Base-by-base conservation (phyloP, 2,888 invertebrate species). In the Phortica okadai region DNA sequence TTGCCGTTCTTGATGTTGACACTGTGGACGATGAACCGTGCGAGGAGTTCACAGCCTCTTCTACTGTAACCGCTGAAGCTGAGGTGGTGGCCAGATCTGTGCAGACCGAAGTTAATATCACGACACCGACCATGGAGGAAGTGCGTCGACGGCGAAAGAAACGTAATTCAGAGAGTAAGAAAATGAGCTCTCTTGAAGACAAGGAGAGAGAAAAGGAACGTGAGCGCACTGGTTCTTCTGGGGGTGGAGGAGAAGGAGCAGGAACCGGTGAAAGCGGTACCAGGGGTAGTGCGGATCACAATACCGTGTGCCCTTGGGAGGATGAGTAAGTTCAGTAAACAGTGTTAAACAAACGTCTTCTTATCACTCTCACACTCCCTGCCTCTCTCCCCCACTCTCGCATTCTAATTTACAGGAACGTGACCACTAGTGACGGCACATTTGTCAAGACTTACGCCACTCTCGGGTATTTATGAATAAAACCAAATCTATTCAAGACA, bases 361-460 rank as follows among this genome's bases (percentile, higher is more conserved):
- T 33, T 64, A 11, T 62, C 25, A 25, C 16, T 25, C 21, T 54
- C 41, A 11, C 42, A 45, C 10, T 4, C 42, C 41, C 14, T 42
- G 14, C n/a, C 45, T 58, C 56, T 67, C 75, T 62, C 64, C 62
- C 67, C 54, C 25, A 56, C 67, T 56, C 44, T 33, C 64, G 54
- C 73, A 77, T 77, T 92, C 90, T 91, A 92, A 33, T 33, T 94
- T 93, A 87, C 94, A 97, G 97, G 93, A 96, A 95, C 92, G 86
- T 90, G 33, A 96, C 96, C 93, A 95, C 95, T 92, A 95, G 95
- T 93, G 96, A 97, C 92, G 94, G 95, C 92, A 96, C 97, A 91
- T 97, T 97, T 93, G 97, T 97, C 92, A 97, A 97, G 94, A 97
- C 97, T 91, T 97, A 97, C 92, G 96, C 97, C 92, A 97, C 97